These are phyloP conservation scores for Lepilemur ruficaudatus DNA, from an alignment of 2,797 vertebrate species.

Conservation along the genomic window DNA sequence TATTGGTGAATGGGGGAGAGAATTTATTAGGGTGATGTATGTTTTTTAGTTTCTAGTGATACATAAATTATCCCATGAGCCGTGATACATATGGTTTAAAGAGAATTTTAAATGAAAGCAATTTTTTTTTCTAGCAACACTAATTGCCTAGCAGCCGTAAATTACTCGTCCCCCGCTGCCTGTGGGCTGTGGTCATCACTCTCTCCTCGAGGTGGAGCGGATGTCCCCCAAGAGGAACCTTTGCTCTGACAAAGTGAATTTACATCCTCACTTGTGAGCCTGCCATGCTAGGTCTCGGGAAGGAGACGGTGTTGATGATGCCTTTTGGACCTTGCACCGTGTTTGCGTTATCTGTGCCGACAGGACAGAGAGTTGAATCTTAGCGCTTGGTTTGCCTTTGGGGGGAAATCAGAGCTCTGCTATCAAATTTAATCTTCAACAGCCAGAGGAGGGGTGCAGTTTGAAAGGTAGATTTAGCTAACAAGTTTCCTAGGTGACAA, in stretches of 20 bases:
- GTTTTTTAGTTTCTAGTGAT: constrained; percentile 71
- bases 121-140: constrained; percentile 51
- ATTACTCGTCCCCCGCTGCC: constrained; percentile 51
- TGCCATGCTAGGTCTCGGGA: neutral
- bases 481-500: constrained; percentile 9
- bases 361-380: neutral
- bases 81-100: constrained; percentile 71
- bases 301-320: neutral
- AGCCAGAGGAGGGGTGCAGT: neutral
- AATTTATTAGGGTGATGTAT: constrained; percentile 74
- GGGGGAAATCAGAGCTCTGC: neutral
- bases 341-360: neutral
- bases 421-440: neutral
- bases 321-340: neutral
- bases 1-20: constrained; percentile 45
- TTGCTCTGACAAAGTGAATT: constrained; percentile 66
- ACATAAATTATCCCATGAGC: constrained; percentile 76
- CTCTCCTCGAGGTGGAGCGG: neutral
- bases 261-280: constrained; percentile 18
- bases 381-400: neutral
- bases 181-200: constrained; percentile 57
- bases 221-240: constrained; percentile 60
- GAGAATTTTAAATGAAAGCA: constrained; percentile 74
- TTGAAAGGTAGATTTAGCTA: neutral
- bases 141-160: constrained; percentile 71